A percentile compares a stretch with the other conserved stretches of the same genome.
These are phyloP conservation scores for Spicauda simplicius DNA, from an alignment of 2,888 invertebrate species.

Conservation along the genomic window DNA sequence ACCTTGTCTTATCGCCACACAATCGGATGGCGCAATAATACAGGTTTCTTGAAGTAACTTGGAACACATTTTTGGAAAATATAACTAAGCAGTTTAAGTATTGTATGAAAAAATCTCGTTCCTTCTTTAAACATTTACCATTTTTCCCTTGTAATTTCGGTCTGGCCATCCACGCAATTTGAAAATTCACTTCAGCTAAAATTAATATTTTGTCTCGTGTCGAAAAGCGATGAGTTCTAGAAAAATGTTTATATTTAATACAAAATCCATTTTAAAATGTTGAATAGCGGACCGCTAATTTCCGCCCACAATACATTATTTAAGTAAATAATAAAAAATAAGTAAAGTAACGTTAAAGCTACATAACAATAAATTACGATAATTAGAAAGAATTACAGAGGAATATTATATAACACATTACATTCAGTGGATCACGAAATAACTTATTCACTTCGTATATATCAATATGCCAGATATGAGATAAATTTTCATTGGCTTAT, in stretches of 20 bases:
- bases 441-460: background rate
- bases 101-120: too few relatives aligned
- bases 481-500: conserved; percentile 26
- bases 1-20: too few relatives aligned
- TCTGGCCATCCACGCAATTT: too few relatives aligned
- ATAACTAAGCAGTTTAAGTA: too few relatives aligned
- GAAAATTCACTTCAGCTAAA: background rate
- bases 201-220: background rate
- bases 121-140: too few relatives aligned
- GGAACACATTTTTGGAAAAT: too few relatives aligned
- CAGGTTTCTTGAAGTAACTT: too few relatives aligned
- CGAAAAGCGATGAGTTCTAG: conserved; percentile 5
- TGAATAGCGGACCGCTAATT: background rate
- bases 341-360: conserved; percentile 11
- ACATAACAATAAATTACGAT: conserved; percentile 13
- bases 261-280: background rate
- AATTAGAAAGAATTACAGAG: conserved; percentile 7
- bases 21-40: too few relatives aligned
- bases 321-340: background rate
- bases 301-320: conserved; percentile 4
- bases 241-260: background rate
- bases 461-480: background rate
- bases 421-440: background rate
- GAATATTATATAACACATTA: background rate
- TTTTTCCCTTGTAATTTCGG: too few relatives aligned